These are phyloP conservation scores for Vulpes ferrilata DNA, from an alignment of 2,113 vertebrate genomes.

Conservation along the genomic window DNA sequence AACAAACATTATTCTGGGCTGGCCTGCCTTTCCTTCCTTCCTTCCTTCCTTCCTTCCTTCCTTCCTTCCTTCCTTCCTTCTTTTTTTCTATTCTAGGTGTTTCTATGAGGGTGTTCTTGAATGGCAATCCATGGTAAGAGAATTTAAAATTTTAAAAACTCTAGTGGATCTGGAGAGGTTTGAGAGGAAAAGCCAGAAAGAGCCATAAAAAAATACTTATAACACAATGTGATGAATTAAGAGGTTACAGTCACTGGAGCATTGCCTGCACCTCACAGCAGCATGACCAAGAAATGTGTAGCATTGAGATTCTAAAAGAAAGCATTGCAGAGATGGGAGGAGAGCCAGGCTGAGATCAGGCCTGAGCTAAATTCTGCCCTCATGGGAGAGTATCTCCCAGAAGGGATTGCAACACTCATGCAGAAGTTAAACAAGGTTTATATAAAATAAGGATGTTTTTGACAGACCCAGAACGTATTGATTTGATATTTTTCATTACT, in stretches of 20 bases:
- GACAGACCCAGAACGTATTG: background rate
- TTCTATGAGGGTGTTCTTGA: background rate
- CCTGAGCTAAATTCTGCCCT: background rate
- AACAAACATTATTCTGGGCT: background rate
- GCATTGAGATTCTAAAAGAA: background rate
- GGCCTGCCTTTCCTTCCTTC: no score
- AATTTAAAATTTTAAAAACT: background rate
- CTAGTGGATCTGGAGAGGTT: background rate
- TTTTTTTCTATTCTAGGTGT: background rate
- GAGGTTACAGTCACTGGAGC: background rate
- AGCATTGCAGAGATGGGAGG: background rate
- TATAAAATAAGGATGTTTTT: background rate
- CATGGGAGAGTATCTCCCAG: background rate
- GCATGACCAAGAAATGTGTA: background rate
- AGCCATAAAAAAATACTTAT: background rate
- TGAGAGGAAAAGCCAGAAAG: background rate
- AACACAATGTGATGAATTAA: background rate
- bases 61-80: background rate
- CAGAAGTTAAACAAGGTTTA: background rate
- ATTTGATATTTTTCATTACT: background rate
- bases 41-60: fast-evolving
- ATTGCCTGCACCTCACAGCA: background rate
- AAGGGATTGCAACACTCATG: background rate
- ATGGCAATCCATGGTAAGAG: background rate
- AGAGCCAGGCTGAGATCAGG: background rate